These are phyloP conservation scores for Dicentrarchus labrax DNA, from an alignment of 2,113 vertebrate genomes.

Conservation along the genomic window DNA sequence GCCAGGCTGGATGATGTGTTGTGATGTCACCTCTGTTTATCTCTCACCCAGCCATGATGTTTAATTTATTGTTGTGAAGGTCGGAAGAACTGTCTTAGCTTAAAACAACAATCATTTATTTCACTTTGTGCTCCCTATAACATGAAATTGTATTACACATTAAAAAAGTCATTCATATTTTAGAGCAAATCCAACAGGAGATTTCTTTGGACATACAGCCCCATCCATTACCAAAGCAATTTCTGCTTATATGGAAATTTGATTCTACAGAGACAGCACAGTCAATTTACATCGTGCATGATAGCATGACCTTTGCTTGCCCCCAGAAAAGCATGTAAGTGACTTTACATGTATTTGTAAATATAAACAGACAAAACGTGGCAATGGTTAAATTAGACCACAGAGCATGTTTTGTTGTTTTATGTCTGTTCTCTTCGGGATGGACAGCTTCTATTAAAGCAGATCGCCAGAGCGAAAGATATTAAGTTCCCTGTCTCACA, in stretches of 20 bases:
- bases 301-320: slow-evolving; percentile 49
- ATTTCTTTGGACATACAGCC: slow-evolving; percentile 23
- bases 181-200: slow-evolving; percentile 21
- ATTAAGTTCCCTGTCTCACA: slow-evolving; percentile 64
- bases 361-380: slow-evolving; percentile 39
- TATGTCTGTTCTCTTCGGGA: slow-evolving; percentile 37
- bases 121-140: slow-evolving; percentile 24
- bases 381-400: slow-evolving; percentile 39
- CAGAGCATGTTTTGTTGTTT: slow-evolving; percentile 52
- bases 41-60: slow-evolving; percentile 15
- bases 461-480: slow-evolving; percentile 63
- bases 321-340: neutral
- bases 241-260: slow-evolving; percentile 48
- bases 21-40: slow-evolving; percentile 33
- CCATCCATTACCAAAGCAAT: slow-evolving; percentile 51
- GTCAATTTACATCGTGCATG: slow-evolving; percentile 29
- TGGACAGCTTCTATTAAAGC: slow-evolving; percentile 74
- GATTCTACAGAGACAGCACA: slow-evolving; percentile 37
- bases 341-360: slow-evolving; percentile 33
- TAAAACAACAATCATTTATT: slow-evolving; percentile 40
- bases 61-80: slow-evolving; percentile 52
- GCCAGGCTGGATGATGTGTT: slow-evolving; percentile 22
- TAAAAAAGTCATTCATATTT: slow-evolving; percentile 50
- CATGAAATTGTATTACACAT: slow-evolving; percentile 31
- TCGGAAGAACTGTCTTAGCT: slow-evolving; percentile 23